phyloP scores from a whole-genome alignment of 1,140 invertebrate genomes.

The Microplitis mediator region DNA sequence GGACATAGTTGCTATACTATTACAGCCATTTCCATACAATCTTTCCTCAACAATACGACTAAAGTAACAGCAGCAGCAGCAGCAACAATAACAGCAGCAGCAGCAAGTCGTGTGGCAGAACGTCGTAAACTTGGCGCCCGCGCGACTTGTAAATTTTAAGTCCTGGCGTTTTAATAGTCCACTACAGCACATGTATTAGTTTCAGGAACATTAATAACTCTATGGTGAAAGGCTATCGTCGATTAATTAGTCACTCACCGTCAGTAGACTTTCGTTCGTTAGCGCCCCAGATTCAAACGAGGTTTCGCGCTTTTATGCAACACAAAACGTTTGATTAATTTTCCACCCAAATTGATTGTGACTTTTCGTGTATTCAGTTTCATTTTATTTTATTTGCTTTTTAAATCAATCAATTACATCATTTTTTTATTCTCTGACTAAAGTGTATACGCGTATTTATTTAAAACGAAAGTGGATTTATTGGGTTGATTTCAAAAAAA shows the following conservation, averaged over 20 bases:
- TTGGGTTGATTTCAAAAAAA: no score
- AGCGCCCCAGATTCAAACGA: conserved; percentile 19
- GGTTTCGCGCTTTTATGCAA: neutral
- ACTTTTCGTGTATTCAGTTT: no score
- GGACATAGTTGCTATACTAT: neutral
- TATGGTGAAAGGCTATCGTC: conserved; percentile 44
- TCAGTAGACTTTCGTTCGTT: neutral
- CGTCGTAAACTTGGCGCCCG: conserved; percentile 52
- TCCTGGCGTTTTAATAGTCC: conserved; percentile 58
- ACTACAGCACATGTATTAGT: conserved; percentile 54
- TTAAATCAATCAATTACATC: no score
- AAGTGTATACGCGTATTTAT: no score
- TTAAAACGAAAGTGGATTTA: no score
- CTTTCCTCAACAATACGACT: no score
- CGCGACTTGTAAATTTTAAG: conserved; percentile 58
- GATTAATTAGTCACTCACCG: conserved; percentile 49
- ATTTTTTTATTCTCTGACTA: no score
- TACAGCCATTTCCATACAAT: neutral
- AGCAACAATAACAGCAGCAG: neutral
- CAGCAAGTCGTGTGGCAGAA: neutral
- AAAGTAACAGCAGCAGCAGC: neutral
- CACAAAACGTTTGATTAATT: no score
- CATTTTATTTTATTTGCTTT: no score
- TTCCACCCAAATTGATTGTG: no score
- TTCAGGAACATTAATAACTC: conserved; percentile 57